phyloP scores from a whole-genome alignment of 1,140 invertebrate genomes.

The Dendrolimus kikuchii region DNA sequence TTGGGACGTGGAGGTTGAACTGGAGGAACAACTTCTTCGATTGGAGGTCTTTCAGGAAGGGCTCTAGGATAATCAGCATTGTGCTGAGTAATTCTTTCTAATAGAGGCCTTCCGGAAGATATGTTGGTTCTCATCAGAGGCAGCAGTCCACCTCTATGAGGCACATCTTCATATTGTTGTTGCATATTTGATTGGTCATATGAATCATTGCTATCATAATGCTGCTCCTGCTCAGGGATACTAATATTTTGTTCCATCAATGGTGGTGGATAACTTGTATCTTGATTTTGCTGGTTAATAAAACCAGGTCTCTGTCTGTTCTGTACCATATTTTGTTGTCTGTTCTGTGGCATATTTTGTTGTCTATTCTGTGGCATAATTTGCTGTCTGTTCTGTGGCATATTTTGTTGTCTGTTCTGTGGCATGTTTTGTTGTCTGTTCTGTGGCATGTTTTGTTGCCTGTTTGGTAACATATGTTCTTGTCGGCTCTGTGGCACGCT shows the following conservation, averaged over 20 bases:
- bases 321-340: constrained; percentile 2
- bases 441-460: constrained; percentile 4
- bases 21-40: constrained; percentile 15
- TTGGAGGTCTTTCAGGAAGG: constrained; percentile 18
- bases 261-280: constrained; percentile 11
- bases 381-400: constrained; percentile 10
- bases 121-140: constrained; percentile 12
- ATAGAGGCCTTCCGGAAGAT: constrained; percentile 9
- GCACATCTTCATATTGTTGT: constrained; percentile 10
- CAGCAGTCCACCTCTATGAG: constrained; percentile 4
- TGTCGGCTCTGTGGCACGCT: not conserved
- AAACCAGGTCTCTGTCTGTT: not conserved
- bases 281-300: not conserved
- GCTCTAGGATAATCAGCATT: constrained; percentile 23
- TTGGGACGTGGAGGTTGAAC: constrained; percentile 26
- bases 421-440: constrained; percentile 19
- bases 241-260: constrained; percentile 16
- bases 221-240: constrained; percentile 18
- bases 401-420: constrained; percentile 24
- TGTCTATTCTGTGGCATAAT: constrained; percentile 3
- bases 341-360: constrained; percentile 1
- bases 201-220: constrained; percentile 27
- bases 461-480: not conserved
- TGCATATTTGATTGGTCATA: constrained; percentile 18
- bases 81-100: constrained; percentile 9